Evolutionary conservation across 2,113 vertebrate species (phyloP), one percentile per base, ranked within the genome.

Genomic region (Dascyllus trimaculatus): DNA sequence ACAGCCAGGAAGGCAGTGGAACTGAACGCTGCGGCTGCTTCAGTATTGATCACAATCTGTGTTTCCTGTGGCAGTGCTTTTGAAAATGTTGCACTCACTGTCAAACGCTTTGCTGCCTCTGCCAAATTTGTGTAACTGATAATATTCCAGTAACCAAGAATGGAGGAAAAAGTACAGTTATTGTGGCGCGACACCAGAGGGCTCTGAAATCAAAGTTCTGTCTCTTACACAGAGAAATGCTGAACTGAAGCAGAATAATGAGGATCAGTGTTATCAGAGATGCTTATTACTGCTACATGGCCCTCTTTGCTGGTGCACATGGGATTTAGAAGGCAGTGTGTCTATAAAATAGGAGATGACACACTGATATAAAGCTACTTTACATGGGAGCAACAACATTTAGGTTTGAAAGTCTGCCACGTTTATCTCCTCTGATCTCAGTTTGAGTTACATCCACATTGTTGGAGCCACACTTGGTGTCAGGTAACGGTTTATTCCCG

Each of bases 61-160:
- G n/a, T 64, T 32, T 88, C 49, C 11, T 26, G 46, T 60, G 29
- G 26, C 53, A 35, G 63, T 56, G 45, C 4, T 63, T 11, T 63
- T 45, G 5, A 61, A 72, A 52, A 51, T 60, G 35, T 26, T 54
- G 5, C 24, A 8, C 38, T 22, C 11, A 40, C 4, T 25, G 32
- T 78, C 54, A 26, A 35, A 57, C 53, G 73, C 56, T 76, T 76
- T 35, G 52, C 56, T 29, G 56, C 32, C 32, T 78, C 75, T 29
- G 62, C 19, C 45, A 67, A 59, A 25, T 75, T 24, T 58, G 22
- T 58, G 9, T 45, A 35, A 38, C 2, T 11, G 32, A 15, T 67
- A 22, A 43, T 61, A 61, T 29, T 46, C 0, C 15, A 38, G 58
- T 45, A 22, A 61, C 24, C 4, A 43, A 69, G 11, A 53, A 4